Conservation (phyloP, 2,888 invertebrate genomes). For the Ophion obscuratus region DNA sequence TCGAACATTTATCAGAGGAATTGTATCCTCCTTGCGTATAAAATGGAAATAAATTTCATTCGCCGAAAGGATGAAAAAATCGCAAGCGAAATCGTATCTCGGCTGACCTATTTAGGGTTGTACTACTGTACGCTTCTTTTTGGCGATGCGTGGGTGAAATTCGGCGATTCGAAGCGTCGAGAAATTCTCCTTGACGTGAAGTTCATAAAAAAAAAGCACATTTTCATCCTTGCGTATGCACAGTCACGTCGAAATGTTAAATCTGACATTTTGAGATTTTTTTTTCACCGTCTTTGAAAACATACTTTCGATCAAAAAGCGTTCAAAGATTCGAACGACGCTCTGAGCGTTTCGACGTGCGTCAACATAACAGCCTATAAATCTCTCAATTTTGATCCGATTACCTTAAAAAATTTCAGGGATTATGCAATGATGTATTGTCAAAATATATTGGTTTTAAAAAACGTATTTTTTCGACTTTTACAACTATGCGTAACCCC, state of each 20-base stretch:
- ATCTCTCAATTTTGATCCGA: no score
- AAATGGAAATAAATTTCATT: slow-evolving; percentile 1
- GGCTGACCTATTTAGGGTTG: slow-evolving; percentile 31
- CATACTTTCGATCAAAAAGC: no score
- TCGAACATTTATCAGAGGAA: slow-evolving; percentile 1
- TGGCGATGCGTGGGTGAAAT: neutral
- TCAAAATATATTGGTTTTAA: no score
- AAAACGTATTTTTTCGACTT: no score
- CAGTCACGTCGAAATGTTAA: neutral
- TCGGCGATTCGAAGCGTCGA: neutral
- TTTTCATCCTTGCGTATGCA: neutral
- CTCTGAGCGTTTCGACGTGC: no score
- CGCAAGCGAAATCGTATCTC: slow-evolving; percentile 16
- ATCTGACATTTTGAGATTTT: neutral
- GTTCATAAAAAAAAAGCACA: neutral
- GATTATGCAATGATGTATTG: no score
- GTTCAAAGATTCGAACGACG: no score
- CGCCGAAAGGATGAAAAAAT: neutral
- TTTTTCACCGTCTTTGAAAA: no score
- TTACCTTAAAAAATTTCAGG: no score
- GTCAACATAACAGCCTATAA: no score
- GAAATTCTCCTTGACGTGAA: neutral
- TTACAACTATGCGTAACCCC: no score
- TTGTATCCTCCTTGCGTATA: slow-evolving; percentile 2
- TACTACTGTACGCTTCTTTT: slow-evolving; percentile 18